These are phyloP conservation scores for Dryas iulia DNA, from an alignment of 1,140 invertebrate genomes.

Conservation along the genomic window DNA sequence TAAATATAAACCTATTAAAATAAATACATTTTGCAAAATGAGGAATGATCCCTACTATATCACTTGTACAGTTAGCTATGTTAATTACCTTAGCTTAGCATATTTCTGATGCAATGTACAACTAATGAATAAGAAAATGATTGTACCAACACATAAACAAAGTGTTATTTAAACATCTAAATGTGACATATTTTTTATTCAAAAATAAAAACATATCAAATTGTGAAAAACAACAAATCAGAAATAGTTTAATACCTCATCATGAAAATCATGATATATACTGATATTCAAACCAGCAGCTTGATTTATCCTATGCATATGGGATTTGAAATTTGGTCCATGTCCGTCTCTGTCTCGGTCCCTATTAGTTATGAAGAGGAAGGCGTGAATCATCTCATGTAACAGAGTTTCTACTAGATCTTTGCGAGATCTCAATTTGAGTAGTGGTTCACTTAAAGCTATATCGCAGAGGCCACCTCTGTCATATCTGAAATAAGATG, in stretches of 20 bases:
- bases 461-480: constrained; percentile 90
- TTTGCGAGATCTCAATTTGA: constrained; percentile 95
- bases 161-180: too few species aligned
- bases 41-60: too few species aligned
- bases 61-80: too few species aligned
- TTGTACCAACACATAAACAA: too few species aligned
- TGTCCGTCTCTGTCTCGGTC: constrained; percentile 94
- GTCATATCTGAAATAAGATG: constrained; percentile 83
- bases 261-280: constrained; percentile 82
- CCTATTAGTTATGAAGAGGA: constrained; percentile 92
- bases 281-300: constrained; percentile 93
- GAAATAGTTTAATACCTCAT: constrained; percentile 62
- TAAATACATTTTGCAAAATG: too few species aligned
- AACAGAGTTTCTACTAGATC: constrained; percentile 97
- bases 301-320: constrained; percentile 96
- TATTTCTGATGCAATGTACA: too few species aligned
- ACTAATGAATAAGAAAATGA: too few species aligned
- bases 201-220: too few species aligned
- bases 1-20: too few species aligned
- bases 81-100: too few species aligned
- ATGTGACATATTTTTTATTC: too few species aligned
- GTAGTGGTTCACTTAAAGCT: constrained; percentile 92
- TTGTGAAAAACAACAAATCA: too few species aligned
- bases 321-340: constrained; percentile 95
- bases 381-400: constrained; percentile 99